Evolutionary conservation across 2,113 vertebrate genomes (phyloP), one percentile per base, ranked within the genome.

Genomic region (Pionites leucogaster): DNA sequence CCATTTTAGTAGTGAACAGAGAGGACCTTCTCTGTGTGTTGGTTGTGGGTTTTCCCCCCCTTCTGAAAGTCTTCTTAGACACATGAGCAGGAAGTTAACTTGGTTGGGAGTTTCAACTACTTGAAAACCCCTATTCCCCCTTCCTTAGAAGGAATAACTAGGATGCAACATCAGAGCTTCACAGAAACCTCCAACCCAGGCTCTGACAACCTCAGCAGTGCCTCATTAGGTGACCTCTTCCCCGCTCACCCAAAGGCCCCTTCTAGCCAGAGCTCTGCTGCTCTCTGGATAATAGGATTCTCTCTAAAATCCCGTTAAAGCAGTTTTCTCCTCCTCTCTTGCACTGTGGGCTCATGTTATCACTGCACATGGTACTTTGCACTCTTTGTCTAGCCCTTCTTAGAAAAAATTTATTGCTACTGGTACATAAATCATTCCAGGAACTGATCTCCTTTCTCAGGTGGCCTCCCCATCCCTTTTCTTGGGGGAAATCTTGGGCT

Each of bases 81-180:
- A 29, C 5, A 1, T 4, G 11, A 82, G 70, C 67, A 76, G 27
- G 60, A 87, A 76, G 20, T 72, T 71, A 29, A 50, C 50, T 85
- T 64, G 11, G 2, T 80, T 82, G 17, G 11, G 35, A 91, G 50
- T 59, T 87, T 91, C 41, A 41, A 8, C 31, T 31, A 7, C 17
- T 44, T 70, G 55, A 65, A 46, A 92, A 86, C 7, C 22, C 24
- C 22, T 44, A 5, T 57, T 17, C 5, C 7, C 4, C 12, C 14
- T 59, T 63, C 33, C 28, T 59, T 29, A 64, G 50, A 37, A 33
- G 49, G 31, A 60, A 25, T 57, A 81, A 57, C 59, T 57, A 24
- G 72, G 31, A 62, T 0, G 0, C 17, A 67, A 35, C 2, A 0
- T 18, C 77, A 28, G 44, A 86, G 17, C 22, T 70, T 67, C 31